phyloP scores from a whole-genome alignment of 2,797 vertebrate genomes.

The Brotogeris chrysoptera region DNA sequence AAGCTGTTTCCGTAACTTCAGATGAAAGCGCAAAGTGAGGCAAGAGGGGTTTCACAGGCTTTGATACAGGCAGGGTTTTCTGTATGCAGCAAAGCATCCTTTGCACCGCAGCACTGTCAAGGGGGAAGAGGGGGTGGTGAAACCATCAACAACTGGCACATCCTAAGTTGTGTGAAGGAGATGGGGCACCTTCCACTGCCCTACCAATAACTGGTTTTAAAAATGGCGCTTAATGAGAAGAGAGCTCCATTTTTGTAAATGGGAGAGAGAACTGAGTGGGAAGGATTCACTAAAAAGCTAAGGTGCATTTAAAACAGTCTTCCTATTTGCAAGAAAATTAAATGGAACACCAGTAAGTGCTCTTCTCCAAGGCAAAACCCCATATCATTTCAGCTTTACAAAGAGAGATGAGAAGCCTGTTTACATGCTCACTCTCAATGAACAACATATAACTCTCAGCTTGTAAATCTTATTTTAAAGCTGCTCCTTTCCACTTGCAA shows the following conservation, averaged over 20 bases:
- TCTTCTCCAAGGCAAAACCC: neutral
- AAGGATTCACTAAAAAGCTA: neutral
- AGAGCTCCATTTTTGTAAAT: neutral
- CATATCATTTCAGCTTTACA: neutral
- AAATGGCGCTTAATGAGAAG: neutral
- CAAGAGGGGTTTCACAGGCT: neutral
- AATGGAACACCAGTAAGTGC: neutral
- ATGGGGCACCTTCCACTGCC: neutral
- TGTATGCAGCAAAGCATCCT: fast-evolving
- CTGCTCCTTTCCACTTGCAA: neutral
- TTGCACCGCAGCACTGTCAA: neutral
- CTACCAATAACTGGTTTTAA: neutral
- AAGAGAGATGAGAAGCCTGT: neutral
- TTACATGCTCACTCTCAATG: neutral
- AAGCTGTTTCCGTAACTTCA: neutral
- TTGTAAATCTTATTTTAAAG: neutral
- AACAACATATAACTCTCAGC: neutral
- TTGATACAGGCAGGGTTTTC: neutral
- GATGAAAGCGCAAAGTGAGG: neutral
- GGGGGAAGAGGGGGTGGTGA: neutral
- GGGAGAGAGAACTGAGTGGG: neutral
- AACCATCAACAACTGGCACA: neutral
- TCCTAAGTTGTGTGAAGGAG: neutral
- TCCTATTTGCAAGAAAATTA: neutral
- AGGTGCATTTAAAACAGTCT: neutral